Evolutionary conservation across 2,797 vertebrate genomes (phyloP).

Genomic region (Chelidonichthys spinosus): DNA sequence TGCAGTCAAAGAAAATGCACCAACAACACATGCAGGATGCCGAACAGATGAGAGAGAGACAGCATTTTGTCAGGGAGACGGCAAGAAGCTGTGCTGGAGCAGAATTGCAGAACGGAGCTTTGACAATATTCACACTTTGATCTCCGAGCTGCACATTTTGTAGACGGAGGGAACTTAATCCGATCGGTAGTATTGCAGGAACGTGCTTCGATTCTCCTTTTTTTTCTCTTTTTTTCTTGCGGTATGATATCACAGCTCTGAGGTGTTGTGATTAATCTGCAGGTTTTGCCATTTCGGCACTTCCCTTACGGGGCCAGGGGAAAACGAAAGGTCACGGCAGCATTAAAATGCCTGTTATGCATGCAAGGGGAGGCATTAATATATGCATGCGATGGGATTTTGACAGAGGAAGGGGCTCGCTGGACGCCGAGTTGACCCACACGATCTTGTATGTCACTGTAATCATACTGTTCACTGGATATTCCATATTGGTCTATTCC

Average conservation of each 20-base stretch:
- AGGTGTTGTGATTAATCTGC: slow-evolving; percentile 64
- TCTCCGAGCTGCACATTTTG: slow-evolving; percentile 49
- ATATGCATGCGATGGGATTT: slow-evolving; percentile 53
- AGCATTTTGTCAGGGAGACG: slow-evolving; percentile 37
- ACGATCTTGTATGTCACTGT: slow-evolving; percentile 57
- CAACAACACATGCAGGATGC: slow-evolving; percentile 19
- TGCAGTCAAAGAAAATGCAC: slow-evolving; percentile 23
- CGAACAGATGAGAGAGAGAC: slow-evolving; percentile 11
- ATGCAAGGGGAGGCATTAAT: slow-evolving; percentile 48
- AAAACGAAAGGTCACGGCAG: slow-evolving; percentile 56
- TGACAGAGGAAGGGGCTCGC: slow-evolving; percentile 35
- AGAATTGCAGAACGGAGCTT: slow-evolving; percentile 36
- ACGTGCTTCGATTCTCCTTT: slow-evolving; percentile 22
- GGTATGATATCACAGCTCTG: slow-evolving; percentile 45
- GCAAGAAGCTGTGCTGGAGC: slow-evolving; percentile 38
- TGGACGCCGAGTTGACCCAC: slow-evolving; percentile 25
- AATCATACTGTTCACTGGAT: slow-evolving; percentile 32
- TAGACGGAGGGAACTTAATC: slow-evolving; percentile 49
- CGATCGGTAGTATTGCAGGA: slow-evolving; percentile 35
- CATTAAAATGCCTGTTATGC: slow-evolving; percentile 36
- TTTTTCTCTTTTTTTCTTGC: slow-evolving; percentile 22
- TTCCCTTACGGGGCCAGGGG: slow-evolving; percentile 4
- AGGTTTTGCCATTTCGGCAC: slow-evolving; percentile 48
- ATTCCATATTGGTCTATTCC: slow-evolving; percentile 17
- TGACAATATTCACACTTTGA: slow-evolving; percentile 52